Conservation (phyloP, 1,140 invertebrate species). For the Trialeurodes vaporariorum region DNA sequence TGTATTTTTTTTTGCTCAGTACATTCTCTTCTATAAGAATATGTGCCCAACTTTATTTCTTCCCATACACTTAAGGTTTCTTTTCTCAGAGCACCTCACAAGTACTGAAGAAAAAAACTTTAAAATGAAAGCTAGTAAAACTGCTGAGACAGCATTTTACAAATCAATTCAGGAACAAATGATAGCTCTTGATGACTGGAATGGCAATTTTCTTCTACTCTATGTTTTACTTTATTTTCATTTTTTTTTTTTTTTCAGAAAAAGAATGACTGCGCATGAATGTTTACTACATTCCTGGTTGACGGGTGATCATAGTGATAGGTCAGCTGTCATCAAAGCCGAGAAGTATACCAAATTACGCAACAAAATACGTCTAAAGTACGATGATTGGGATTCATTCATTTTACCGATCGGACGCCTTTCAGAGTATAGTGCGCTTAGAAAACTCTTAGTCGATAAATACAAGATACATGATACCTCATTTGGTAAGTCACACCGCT, state of each 20-base stretch:
- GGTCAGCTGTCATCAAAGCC: constrained; percentile 62
- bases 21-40: too few relatives aligned
- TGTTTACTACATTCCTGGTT: constrained; percentile 93
- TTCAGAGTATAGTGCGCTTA: constrained; percentile 93
- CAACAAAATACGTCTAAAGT: constrained; percentile 72
- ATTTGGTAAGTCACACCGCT: constrained; percentile 66
- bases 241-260: constrained; percentile 44
- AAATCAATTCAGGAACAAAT: too few relatives aligned
- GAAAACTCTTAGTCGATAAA: constrained; percentile 91
- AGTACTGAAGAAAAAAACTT: not conserved
- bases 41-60: too few relatives aligned
- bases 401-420: constrained; percentile 87
- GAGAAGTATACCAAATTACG: constrained; percentile 75
- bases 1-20: too few relatives aligned
- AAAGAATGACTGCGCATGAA: constrained; percentile 96
- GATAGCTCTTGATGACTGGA: too few relatives aligned
- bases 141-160: too few relatives aligned
- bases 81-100: not conserved
- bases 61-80: too few relatives aligned
- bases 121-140: too few relatives aligned
- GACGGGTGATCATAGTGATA: constrained; percentile 62
- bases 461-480: constrained; percentile 92
- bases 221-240: not conserved
- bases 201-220: too few relatives aligned
- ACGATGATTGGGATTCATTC: constrained; percentile 85